These are phyloP conservation scores for Hozukius guyotensis DNA, from an alignment of 2,797 vertebrate genomes.

Conservation along the genomic window DNA sequence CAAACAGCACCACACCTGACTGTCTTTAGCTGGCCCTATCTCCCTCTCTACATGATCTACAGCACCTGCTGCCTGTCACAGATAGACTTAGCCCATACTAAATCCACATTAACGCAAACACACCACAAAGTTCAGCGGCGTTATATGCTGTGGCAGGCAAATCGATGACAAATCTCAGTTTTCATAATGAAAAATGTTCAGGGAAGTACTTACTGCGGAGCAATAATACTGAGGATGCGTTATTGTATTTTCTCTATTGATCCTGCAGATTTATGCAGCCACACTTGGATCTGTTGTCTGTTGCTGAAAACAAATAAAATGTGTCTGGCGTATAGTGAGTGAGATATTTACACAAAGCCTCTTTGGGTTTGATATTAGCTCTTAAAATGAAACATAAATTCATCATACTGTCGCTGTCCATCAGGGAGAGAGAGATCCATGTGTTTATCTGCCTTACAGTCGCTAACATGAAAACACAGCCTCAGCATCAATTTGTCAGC, in stretches of 20 bases:
- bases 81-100: slow-evolving; percentile 62
- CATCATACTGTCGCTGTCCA: slow-evolving; percentile 32
- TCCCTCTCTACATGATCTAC: slow-evolving; percentile 58
- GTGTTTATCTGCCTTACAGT: slow-evolving; percentile 45
- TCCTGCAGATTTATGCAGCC: slow-evolving; percentile 56
- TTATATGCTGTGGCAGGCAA: slow-evolving; percentile 38
- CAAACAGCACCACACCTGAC: slow-evolving; percentile 61
- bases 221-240: slow-evolving; percentile 53
- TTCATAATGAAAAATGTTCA: slow-evolving; percentile 61
- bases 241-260: slow-evolving; percentile 70
- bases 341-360: slow-evolving; percentile 29
- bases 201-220: slow-evolving; percentile 59
- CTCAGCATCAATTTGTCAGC: slow-evolving; percentile 67
- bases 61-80: slow-evolving; percentile 76
- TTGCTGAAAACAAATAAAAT: slow-evolving; percentile 61
- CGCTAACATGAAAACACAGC: slow-evolving; percentile 51
- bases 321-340: slow-evolving; percentile 26
- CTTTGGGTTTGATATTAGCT: slow-evolving; percentile 34
- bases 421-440: not conserved
- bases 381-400: slow-evolving; percentile 45
- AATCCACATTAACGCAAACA: slow-evolving; percentile 54
- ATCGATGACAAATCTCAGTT: slow-evolving; percentile 61
- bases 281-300: slow-evolving; percentile 51
- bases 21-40: slow-evolving; percentile 63
- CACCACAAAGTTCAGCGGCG: slow-evolving; percentile 43